Evolutionary conservation across 2,113 vertebrate species (phyloP), one percentile per base, ranked within the genome.

Genomic region (Chaetops frenatus): DNA sequence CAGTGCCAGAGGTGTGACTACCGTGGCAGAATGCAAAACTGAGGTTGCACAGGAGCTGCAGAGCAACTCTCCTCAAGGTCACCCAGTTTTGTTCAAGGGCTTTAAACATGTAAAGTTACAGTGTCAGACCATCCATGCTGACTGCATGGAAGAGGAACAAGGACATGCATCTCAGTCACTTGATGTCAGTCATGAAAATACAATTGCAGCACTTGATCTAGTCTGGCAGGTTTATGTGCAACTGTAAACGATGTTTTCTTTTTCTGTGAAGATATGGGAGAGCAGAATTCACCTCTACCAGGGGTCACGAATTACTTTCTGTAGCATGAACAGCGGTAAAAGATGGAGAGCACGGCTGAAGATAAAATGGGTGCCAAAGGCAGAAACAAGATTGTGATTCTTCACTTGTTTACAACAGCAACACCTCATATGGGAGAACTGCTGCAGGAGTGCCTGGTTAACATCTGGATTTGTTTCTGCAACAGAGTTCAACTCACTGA

Each of bases 271-370:
- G 23, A 0, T 23, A 61, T 0, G 0, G 1, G 4, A 62, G 36
- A 69, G 13, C 1, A 18, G 4, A 60, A 25, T 36, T 82, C 69
- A 76, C 16, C 17, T 64, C 70, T n/a, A 24, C 12, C 31, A 51
- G 13, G 6, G 8, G 23, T 33, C 56, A 77, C 1, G 0, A 42
- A 38, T 22, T 42, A 17, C 23, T 38, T 40, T 21, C 4, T 28
- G 12, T 33, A 60, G 14, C 31, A 54, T 15, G 3, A 76, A 33
- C 25, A 78, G 9, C 3, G 7, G 8, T 16, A 28, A 35, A 79
- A 67, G 23, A 38, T 0, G 3, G 60, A 90, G 36, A 31, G 23
- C n/a, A 69, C 0, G 0, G 40, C 0, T 47, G 4, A 23, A 88
- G 21, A 35, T 10, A 40, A 67, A 86, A 28, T 0, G 1, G 18